phyloP scores from a whole-genome alignment of 2,797 vertebrate species.

The Anniella stebbinsi region DNA sequence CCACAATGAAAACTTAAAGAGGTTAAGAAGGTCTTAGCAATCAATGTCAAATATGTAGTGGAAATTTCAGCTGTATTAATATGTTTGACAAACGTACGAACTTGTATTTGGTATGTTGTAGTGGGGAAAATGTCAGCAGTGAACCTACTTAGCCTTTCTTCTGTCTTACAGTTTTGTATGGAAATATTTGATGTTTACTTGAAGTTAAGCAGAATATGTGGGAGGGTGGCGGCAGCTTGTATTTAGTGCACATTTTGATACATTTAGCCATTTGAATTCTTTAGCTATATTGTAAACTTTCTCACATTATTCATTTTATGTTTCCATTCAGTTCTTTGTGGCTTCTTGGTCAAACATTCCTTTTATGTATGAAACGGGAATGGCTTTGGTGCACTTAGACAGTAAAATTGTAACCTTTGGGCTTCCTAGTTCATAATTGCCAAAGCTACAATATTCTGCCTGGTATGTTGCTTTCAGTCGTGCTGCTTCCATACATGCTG shows the following conservation, averaged over 20 bases:
- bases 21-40: background rate
- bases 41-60: background rate
- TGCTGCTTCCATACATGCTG: slow-evolving; percentile 75
- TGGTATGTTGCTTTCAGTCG: slow-evolving; percentile 74
- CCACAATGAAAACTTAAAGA: background rate
- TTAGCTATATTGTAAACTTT: background rate
- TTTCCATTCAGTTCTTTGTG: slow-evolving; percentile 4
- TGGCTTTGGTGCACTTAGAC: slow-evolving; percentile 64
- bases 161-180: slow-evolving; percentile 8
- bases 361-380: slow-evolving; percentile 25
- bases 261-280: background rate
- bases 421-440: slow-evolving; percentile 40
- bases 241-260: slow-evolving; percentile 3
- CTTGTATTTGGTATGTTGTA: background rate
- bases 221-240: background rate
- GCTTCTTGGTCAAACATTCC: background rate
- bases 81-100: background rate
- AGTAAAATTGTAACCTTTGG: slow-evolving; percentile 70
- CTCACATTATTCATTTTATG: background rate
- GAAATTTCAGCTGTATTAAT: background rate
- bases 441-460: slow-evolving; percentile 61
- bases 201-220: slow-evolving; percentile 6
- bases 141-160: background rate
- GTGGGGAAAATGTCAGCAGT: background rate
- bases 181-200: background rate